Evolutionary conservation across 1,140 invertebrate genomes (phyloP).

Genomic region (Cyrtorhinus lividipennis): DNA sequence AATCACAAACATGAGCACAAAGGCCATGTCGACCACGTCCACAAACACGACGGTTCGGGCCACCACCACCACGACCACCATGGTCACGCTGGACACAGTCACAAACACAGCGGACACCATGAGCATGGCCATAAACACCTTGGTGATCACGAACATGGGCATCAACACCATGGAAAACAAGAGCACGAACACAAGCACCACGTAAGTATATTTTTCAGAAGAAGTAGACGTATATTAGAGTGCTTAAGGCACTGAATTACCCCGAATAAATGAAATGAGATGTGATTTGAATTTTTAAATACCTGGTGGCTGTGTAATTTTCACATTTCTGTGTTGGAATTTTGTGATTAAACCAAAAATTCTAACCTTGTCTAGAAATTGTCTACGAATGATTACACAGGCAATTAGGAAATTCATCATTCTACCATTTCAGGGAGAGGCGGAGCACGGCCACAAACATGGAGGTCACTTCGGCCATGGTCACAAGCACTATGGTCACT

Average conservation of each 20-base stretch:
- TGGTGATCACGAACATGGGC: slow-evolving; percentile 16
- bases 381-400: too few species aligned
- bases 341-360: too few species aligned
- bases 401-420: too few species aligned
- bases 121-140: slow-evolving; percentile 1
- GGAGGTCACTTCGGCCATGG: slow-evolving; percentile 18
- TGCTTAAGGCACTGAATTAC: too few species aligned
- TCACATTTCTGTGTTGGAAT: too few species aligned
- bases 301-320: too few species aligned
- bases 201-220: too few species aligned
- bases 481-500: slow-evolving; percentile 19
- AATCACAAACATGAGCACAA: slow-evolving; percentile 15
- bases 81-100: slow-evolving; percentile 18
- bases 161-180: slow-evolving; percentile 18
- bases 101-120: slow-evolving; percentile 14
- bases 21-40: slow-evolving; percentile 16
- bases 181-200: slow-evolving; percentile 21
- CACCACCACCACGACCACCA: slow-evolving; percentile 17
- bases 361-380: too few species aligned
- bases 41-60: slow-evolving; percentile 15
- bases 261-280: too few species aligned
- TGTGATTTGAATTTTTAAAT: too few species aligned
- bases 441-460: slow-evolving; percentile 20
- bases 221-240: too few species aligned
- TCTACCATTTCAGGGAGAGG: slow-evolving; percentile 13